Evolutionary conservation across 1,140 invertebrate genomes (phyloP), one percentile per base, ranked within the genome.

Genomic region (Cydia splendana): DNA sequence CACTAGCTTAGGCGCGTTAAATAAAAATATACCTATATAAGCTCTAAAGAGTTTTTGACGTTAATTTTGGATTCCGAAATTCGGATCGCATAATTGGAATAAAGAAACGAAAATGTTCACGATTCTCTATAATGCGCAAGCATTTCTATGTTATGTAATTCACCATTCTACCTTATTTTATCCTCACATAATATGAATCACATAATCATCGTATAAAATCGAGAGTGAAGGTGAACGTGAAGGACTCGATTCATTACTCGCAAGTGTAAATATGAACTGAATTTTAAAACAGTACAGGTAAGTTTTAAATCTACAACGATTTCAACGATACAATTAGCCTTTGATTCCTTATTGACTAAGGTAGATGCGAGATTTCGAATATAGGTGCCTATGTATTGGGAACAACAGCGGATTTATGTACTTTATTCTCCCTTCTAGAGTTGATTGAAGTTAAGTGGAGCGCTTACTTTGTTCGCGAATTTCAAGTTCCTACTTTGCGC

Each of bases 391-490:
- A 18, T 38, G n/a, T 42, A 71, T n/a, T 18, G 34, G 18, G 34
- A 38, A 18, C 28, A 34, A 69, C 67, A 71, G 38, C 67, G 67
- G 9, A 67, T 38, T 18, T 34, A 18, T 45, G 20, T 9, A 18
- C 45, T 71, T 18, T 71, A 38, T 18, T 38, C 30, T 71, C 34
- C 67, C 34, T 45, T 71, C 6, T 38, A 34, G 67, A 71, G 38
- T 71, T 71, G 67, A 71, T 71, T 71, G 45, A 71, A 71, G 67
- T 71, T 71, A 71, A 71, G 67, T 71, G 67, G 67, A 71, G 67
- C 67, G n/a, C 67, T 71, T 71, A 71, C 67, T 42, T 71, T 71
- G 67, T 71, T 38, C 30, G 28, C 30, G 13, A 69, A 69, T 34
- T 38, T 71, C 67, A 71, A 71, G 67, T 71, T 38, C 67, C 18